Percentiles rank a stretch among this genome's conserved stretches.
phyloP scores from a whole-genome alignment of 2,888 invertebrate genomes.

The Eurytoma californica region DNA sequence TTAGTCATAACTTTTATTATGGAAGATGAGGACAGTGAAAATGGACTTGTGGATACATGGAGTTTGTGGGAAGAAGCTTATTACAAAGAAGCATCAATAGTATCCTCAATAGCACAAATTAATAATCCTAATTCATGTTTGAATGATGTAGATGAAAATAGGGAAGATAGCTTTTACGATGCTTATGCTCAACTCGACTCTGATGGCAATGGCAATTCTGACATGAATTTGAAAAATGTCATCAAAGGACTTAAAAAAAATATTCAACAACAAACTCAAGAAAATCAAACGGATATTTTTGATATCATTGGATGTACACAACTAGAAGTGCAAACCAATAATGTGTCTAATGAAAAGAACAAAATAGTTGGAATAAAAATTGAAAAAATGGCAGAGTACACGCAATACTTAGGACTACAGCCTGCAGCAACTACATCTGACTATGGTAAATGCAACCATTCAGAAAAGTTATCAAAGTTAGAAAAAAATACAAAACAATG shows the following conservation, averaged over 20 bases:
- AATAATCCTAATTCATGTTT: conserved; percentile 49
- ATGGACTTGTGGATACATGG: conserved; percentile 67
- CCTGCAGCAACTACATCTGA: conserved; percentile 62
- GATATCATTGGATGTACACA: conserved; percentile 1
- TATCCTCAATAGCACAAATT: conserved; percentile 48
- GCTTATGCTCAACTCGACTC: conserved; percentile 54
- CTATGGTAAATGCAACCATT: conserved; percentile 70
- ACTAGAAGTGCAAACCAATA: conserved; percentile 18
- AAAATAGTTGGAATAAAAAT: conserved; percentile 62
- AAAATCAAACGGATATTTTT: conserved; percentile 59
- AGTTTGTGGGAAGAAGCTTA: conserved; percentile 60
- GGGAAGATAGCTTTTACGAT: conserved; percentile 56
- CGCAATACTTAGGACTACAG: conserved; percentile 84
- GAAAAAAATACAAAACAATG: conserved; percentile 77
- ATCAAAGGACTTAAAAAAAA: conserved; percentile 71
- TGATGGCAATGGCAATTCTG: conserved; percentile 53
- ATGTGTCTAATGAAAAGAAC: conserved; percentile 53
- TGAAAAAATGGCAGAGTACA: conserved; percentile 78
- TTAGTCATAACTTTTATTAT: conserved; percentile 63
- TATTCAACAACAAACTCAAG: conserved; percentile 67
- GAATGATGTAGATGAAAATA: conserved; percentile 55
- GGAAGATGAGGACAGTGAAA: conserved; percentile 73
- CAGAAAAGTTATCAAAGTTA: conserved; percentile 76
- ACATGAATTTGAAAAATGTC: conserved; percentile 58
- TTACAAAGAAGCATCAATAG: conserved; percentile 58